Evolutionary conservation across 2,888 invertebrate species (phyloP), one percentile per base, ranked within the genome.

Genomic region (Tinea pellionella): DNA sequence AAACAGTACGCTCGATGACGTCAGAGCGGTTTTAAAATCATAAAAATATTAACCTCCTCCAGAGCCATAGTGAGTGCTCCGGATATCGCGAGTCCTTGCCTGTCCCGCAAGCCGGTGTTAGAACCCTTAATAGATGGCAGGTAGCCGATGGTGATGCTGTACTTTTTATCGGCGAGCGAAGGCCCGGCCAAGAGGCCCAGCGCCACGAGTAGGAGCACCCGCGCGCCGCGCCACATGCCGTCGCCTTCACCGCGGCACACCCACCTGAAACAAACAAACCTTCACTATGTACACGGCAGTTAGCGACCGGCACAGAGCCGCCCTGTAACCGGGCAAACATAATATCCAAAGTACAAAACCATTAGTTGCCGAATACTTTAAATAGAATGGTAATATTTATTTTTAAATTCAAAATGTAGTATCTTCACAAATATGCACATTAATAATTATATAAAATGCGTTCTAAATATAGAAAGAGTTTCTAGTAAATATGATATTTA

Each of bases 51-150:
- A 57, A 96, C 95, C 89, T 94, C 91, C 67, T 96, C 92, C 61
- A 97, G 89, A 60, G 97, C 97, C 90, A 94, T 92, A 55, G 95
- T 91, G 66, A 98, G 90, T 60, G 97, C 98, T 61, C 98, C 98
- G 60, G 96, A 96, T 70, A 96, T 94, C 65, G 94, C 91, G 69
- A 96, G 89, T 16, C 96, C 97, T 81, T 95, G 94, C 64, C 94
- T 90, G 75, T 93, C 93, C 70, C 91, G 92, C 66, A 92, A 89
- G 61, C 90, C 91, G 68, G 9, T 53, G 24, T 53, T 53, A n/a
- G 53, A 53, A 4, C 93, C 95, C 78, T 90, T 94, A 74, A 93
- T 90, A 61, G 95, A 94, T 59, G 96, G 93, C 72, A 96, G 89
- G 83, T 96, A 96, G 64, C 96, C 96, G 70, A 96, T 90, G 68